Evolutionary conservation across 2,888 invertebrate genomes (phyloP), one percentile per base, ranked within the genome.

Genomic region (Trissolcus japonicus): DNA sequence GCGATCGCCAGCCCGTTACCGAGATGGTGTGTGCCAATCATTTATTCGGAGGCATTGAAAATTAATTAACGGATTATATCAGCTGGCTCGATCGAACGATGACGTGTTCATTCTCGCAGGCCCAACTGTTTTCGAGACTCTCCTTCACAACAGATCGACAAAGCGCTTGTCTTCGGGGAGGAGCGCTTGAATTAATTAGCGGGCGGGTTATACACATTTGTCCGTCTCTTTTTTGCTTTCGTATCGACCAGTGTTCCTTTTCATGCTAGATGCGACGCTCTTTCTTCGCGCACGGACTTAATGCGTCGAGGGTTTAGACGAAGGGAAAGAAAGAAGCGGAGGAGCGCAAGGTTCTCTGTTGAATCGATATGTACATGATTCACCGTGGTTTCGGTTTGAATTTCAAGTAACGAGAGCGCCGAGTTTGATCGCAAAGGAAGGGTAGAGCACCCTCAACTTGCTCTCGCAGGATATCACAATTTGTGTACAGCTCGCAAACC

Each of bases 331-430:
- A 72, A 69, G 73, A 2, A 55, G 62, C 56, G 72, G 78, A 68
- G 66, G 78, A 65, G 74, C 35, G 35, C 35, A 11, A 71, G 74
- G 74, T 55, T 71, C 72, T 75, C 79, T 80, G 86, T 85, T 85
- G 86, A 86, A 86, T 86, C 86, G 85, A 86, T 86, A 86, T 85
- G 84, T 84, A 83, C 81, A 85, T 86, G 86, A 86, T 86, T 86
- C 86, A 86, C 82, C 85, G 83, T 74, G 81, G 83, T 84, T 82
- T 83, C 79, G 83, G 84, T 81, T 86, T 84, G 85, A 85, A 85
- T 86, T 86, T 86, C 85, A 85, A 85, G 82, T 78, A 77, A 75
- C 68, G 76, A 76, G 76, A 75, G 72, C 53, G 72, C 46, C 48
- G 61, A 73, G 62, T 65, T 60, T 73, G 54, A 65, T 57, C 63